phyloP scores from a whole-genome alignment of 2,113 vertebrate genomes.

The Psophia crepitans region DNA sequence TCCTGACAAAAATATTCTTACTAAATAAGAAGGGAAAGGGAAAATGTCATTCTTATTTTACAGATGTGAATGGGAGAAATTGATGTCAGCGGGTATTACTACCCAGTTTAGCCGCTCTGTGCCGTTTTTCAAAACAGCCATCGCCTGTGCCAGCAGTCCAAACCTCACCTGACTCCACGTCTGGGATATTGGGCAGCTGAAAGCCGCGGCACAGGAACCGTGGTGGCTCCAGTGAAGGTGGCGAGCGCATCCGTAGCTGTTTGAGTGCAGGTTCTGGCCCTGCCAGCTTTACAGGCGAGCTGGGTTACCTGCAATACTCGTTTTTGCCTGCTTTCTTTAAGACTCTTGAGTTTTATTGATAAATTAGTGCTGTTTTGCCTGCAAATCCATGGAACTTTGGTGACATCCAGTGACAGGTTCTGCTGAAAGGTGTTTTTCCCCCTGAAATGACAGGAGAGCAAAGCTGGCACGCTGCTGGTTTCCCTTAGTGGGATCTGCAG shows the following conservation, averaged over 20 bases:
- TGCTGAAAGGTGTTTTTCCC: not conserved
- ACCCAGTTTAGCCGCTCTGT: not conserved
- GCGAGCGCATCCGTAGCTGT: not conserved
- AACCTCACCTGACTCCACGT: rapidly evolving
- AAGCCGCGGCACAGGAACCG: not conserved
- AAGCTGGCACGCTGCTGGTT: not conserved
- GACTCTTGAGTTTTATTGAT: not conserved
- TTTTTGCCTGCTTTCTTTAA: not conserved
- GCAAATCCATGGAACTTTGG: conserved; percentile 44
- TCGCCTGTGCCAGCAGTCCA: not conserved
- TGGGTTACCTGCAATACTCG: not conserved
- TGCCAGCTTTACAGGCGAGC: not conserved
- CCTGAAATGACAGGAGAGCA: not conserved
- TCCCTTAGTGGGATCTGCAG: not conserved
- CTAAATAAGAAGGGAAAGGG: not conserved
- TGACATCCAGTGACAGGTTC: conserved; percentile 53
- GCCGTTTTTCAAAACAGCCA: not conserved
- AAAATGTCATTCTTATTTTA: not conserved
- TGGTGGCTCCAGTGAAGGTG: not conserved
- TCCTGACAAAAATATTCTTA: not conserved
- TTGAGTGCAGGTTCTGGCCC: not conserved
- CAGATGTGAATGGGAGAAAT: not conserved
- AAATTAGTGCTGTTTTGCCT: conserved; percentile 18
- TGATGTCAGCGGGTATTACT: not conserved
- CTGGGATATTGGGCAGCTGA: not conserved